Base-by-base conservation (phyloP, 2,797 vertebrate species). In the Molossus alvarezi region DNA sequence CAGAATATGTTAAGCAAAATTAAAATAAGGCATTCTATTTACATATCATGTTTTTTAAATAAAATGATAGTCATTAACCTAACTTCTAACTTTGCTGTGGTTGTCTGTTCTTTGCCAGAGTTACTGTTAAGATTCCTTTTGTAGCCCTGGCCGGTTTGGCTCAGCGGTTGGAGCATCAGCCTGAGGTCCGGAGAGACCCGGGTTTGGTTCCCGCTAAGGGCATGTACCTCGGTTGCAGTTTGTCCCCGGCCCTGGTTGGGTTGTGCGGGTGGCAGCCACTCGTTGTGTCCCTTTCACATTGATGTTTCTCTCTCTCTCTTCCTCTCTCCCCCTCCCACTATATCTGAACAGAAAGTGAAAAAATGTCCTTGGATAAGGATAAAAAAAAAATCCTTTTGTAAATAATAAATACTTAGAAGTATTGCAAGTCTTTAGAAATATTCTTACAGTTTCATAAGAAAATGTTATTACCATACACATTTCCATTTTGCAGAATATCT, bases 401-500 rank as follows among this genome's bases (percentile, higher is more conserved):
- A 75, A 86, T 14, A 72, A 15, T 9, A 55, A 64, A 7, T 92
- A 87, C 20, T 95, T 12, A 48, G 58, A 86, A 71, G 82, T 72
- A 91, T 71, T 64, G 71, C 8, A 53, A 60, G 7, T 91, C 85
- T 15, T 95, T 12, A 37, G 45, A 86, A 80, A 85, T 72, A 93
- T 76, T 64, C 27, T 53, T 14, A 2, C 9, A 83, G 6, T 3
- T 58, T 88, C 84, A 84, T 86, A 2, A 76, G 82, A 55, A 73
- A 81, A 51, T 58, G 9, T 72, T 72, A 27, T 27, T 83, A 23
- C 65, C 27, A 5, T 11, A 6, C 9, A 91, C 51, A 23, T 90
- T 95, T 90, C 90, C 83, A 79, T 92, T 76, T 97, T 97, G 73
- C 3, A 51, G 45, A 94, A 48, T 96, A 96, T 90, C 65, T 81